Evolutionary conservation across 1,140 invertebrate species (phyloP), one percentile per base, ranked within the genome.

Genomic region (Papilio polytes): DNA sequence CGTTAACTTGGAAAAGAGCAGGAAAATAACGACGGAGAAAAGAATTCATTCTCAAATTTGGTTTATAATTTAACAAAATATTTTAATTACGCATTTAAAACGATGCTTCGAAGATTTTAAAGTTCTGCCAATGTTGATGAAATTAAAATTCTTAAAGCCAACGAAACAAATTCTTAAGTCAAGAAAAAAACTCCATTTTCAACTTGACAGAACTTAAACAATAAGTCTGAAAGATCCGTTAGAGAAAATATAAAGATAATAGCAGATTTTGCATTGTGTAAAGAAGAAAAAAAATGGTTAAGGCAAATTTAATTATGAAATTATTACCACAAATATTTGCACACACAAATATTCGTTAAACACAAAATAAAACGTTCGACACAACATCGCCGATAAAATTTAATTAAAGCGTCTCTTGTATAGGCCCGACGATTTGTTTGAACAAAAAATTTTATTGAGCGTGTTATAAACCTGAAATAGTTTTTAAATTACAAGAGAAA

Each of bases 371-470:
- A 70, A 12, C 26, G 63, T 70, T 70, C 26, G 63, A 70, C 26
- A 10, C 63, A 26, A 70, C 63, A 70, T 31, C 63, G 63, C 63
- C 22, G 12, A 31, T n/a, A 13, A 31, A 70, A 70, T 36, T 70
- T 70, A 70, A 70, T 70, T 70, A 70, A 70, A 70, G 2, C 63
- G 2, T 31, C 63, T 36, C 63, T 70, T 15, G 26, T 70, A 26
- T 26, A 70, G 10, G 63, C 63, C 36, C 63, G 1, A 15, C 22
- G 36, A 70, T 70, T 36, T 22, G 12, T 63, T 12, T 26, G 6
- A 51, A 51, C 18, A 15, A 18, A 51, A 6, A 18, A 6, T 13
- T 6, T 51, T 4, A 51, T 4, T 18, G 13, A 51, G 15, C 1
- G 26, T 63, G 59, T 63, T 26, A 63, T 3, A 63, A 63, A 63